Conservation (phyloP, 2,888 invertebrate genomes). For the Harmothoe impar region DNA sequence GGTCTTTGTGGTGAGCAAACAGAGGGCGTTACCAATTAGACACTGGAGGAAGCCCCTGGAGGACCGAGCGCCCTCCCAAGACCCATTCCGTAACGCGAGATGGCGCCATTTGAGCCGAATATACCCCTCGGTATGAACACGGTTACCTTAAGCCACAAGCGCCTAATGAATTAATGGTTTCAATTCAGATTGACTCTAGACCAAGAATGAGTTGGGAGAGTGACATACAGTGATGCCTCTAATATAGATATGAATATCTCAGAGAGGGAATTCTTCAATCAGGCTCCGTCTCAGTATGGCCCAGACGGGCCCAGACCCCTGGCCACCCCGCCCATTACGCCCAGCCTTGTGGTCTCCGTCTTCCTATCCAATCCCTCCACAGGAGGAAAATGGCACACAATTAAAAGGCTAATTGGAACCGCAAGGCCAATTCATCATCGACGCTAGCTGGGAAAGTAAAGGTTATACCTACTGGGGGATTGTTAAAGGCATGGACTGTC, state of each 20-base stretch:
- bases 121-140: too few relatives aligned
- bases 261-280: too few relatives aligned
- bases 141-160: too few relatives aligned
- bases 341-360: not conserved
- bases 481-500: not conserved
- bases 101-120: too few relatives aligned
- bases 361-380: not conserved
- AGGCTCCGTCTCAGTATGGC: too few relatives aligned
- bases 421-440: conserved; percentile 6
- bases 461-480: not conserved
- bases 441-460: too few relatives aligned
- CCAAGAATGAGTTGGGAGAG: too few relatives aligned
- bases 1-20: not conserved
- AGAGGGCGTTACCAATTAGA: conserved; percentile 35
- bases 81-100: too few relatives aligned
- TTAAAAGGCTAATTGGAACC: conserved; percentile 41
- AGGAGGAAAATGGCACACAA: conserved; percentile 7
- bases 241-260: too few relatives aligned
- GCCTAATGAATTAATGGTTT: too few relatives aligned
- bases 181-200: too few relatives aligned
- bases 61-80: not conserved
- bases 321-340: not conserved
- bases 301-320: not conserved
- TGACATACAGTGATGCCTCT: too few relatives aligned
- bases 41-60: not conserved